These are phyloP conservation scores for Silvanus unidentatus DNA, from an alignment of 2,888 invertebrate species.

Conservation along the genomic window DNA sequence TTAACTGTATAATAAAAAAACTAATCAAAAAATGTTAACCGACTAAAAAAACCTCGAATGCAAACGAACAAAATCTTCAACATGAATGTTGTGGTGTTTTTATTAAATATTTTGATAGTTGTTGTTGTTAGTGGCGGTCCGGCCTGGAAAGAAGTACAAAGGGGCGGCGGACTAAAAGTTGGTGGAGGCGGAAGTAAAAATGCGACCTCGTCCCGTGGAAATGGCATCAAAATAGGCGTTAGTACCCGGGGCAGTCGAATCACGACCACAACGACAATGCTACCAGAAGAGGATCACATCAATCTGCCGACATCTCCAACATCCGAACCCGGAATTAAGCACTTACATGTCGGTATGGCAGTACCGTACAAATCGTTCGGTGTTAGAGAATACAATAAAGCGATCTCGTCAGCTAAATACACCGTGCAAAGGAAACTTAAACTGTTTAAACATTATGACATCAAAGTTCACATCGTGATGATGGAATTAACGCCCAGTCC, in stretches of 20 bases:
- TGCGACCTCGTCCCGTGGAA: slow-evolving; percentile 35
- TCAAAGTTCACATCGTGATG: slow-evolving; percentile 63
- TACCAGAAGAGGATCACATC: slow-evolving; percentile 39
- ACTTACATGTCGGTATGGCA: slow-evolving; percentile 63
- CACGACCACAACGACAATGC: slow-evolving; percentile 29
- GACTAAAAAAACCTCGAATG: slow-evolving; percentile 1
- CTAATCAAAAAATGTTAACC: slow-evolving; percentile 2
- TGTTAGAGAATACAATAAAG: slow-evolving; percentile 65
- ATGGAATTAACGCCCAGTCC: slow-evolving; percentile 72
- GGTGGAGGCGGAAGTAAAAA: slow-evolving; percentile 36
- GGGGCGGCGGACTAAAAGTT: slow-evolving; percentile 42
- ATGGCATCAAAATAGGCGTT: slow-evolving; percentile 39
- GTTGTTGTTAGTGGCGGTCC: slow-evolving; percentile 44
- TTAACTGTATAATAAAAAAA: background rate
- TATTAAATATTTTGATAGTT: slow-evolving; percentile 39
- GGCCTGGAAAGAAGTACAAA: slow-evolving; percentile 44
- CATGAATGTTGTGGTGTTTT: slow-evolving; percentile 38
- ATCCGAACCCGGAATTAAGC: slow-evolving; percentile 18
- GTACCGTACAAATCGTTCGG: slow-evolving; percentile 74
- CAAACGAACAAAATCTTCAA: slow-evolving; percentile 12
- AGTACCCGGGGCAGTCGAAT: slow-evolving; percentile 32
- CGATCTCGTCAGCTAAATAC: slow-evolving; percentile 61
- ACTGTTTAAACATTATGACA: slow-evolving; percentile 64
- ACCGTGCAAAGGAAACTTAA: slow-evolving; percentile 62
- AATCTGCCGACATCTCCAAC: slow-evolving; percentile 32